phyloP scores from a whole-genome alignment of 30 jellyfish, hydroid and myxozoan genomes.

The Sanderia malayensis region DNA sequence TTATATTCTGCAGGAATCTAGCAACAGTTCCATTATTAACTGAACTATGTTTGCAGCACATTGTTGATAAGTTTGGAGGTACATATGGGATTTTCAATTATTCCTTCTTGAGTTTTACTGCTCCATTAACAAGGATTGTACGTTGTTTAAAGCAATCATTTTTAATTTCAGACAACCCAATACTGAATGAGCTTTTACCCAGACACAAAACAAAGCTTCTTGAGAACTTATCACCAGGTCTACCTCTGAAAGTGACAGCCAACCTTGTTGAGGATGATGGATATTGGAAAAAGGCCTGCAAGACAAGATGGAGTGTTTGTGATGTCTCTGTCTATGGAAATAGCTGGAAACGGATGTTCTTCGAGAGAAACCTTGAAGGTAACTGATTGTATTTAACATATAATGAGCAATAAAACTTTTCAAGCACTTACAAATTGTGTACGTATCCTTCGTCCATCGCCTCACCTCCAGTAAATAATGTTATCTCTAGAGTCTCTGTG shows the following conservation, averaged over 20 bases:
- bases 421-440: no score
- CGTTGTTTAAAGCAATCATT: no score
- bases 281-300: slow-evolving; percentile 86
- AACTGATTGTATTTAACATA: no score
- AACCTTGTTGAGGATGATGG: slow-evolving; percentile 73
- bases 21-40: slow-evolving; percentile 89
- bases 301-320: slow-evolving; percentile 80
- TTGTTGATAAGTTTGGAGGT: slow-evolving; percentile 78
- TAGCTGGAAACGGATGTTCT: slow-evolving; percentile 86
- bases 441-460: no score
- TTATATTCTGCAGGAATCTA: slow-evolving; percentile 64
- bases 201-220: slow-evolving; percentile 79
- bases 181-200: slow-evolving; percentile 77
- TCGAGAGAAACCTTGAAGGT: slow-evolving; percentile 93
- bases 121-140: no score
- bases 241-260: slow-evolving; percentile 86
- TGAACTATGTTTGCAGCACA: slow-evolving; percentile 68
- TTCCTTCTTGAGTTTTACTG: no score
- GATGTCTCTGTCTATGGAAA: slow-evolving; percentile 69
- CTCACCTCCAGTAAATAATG: no score
- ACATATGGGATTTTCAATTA: no score
- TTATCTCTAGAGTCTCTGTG: no score
- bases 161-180: slow-evolving; percentile 65
- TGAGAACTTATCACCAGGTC: slow-evolving; percentile 48
- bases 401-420: no score